Evolutionary conservation across 2,113 vertebrate genomes (phyloP).

Genomic region (Chelonoidis abingdonii): DNA sequence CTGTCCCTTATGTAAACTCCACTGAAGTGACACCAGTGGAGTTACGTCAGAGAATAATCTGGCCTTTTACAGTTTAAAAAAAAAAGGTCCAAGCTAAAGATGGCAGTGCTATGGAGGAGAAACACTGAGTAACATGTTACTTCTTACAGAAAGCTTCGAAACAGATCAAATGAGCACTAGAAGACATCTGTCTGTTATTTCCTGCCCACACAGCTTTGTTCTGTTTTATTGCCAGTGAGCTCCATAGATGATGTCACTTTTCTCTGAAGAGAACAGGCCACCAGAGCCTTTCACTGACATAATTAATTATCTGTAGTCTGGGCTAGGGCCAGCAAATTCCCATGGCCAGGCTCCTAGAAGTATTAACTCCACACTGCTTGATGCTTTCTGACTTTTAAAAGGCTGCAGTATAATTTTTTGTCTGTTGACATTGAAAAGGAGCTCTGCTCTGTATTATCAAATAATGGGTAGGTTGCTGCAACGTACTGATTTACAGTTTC

Average conservation of each 20-base stretch:
- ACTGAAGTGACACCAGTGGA: slow-evolving; percentile 63
- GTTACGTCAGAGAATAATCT: slow-evolving; percentile 58
- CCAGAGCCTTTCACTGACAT: slow-evolving; percentile 84
- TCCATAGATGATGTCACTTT: slow-evolving; percentile 84
- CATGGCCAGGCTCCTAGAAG: slow-evolving; percentile 71
- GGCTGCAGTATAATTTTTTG: slow-evolving; percentile 47
- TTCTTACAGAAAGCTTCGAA: slow-evolving; percentile 71
- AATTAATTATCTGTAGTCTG: slow-evolving; percentile 87
- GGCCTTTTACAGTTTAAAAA: slow-evolving; percentile 20
- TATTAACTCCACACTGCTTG: slow-evolving; percentile 78
- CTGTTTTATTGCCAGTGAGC: slow-evolving; percentile 81
- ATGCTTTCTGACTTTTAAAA: slow-evolving; percentile 73
- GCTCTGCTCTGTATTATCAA: slow-evolving; percentile 62
- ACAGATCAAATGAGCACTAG: slow-evolving; percentile 79
- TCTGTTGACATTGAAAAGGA: slow-evolving; percentile 64
- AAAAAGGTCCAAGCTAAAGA: slow-evolving; percentile 20
- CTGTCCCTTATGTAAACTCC: slow-evolving; percentile 22
- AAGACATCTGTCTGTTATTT: slow-evolving; percentile 86
- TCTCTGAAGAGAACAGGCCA: slow-evolving; percentile 83
- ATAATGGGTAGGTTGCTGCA: slow-evolving; percentile 39
- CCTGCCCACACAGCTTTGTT: slow-evolving; percentile 83
- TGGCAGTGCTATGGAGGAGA: slow-evolving; percentile 54
- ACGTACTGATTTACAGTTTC: slow-evolving; percentile 52
- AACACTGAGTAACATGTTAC: slow-evolving; percentile 33
- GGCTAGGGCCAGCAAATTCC: slow-evolving; percentile 79